phyloP scores from a whole-genome alignment of 2,888 invertebrate species.

The Rhopalosiphum nymphaeae region DNA sequence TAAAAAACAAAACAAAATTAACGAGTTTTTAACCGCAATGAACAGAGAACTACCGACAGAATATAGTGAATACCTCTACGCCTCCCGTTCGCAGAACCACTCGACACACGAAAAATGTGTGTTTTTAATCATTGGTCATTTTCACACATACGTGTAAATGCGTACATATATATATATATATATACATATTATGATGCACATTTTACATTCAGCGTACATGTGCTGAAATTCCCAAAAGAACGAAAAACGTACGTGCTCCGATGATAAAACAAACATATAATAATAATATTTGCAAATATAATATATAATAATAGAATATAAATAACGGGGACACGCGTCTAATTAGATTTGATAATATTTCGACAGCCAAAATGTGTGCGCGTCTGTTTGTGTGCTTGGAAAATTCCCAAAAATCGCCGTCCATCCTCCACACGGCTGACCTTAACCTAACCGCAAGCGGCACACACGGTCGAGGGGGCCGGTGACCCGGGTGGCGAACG shows the following conservation, averaged over 20 bases:
- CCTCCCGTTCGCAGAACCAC: neutral
- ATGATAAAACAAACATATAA: slow-evolving; percentile 43
- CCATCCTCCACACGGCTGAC: neutral
- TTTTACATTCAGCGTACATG: slow-evolving; percentile 8
- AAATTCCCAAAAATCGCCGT: slow-evolving; percentile 29
- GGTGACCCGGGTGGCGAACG: slow-evolving; percentile 5
- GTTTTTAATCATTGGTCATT: slow-evolving; percentile 15
- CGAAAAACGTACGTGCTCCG: slow-evolving; percentile 49
- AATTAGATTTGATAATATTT: slow-evolving; percentile 49
- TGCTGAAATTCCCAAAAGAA: slow-evolving; percentile 60
- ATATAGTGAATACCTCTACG: neutral
- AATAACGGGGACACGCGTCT: neutral
- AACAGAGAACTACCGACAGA: neutral
- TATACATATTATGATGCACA: neutral
- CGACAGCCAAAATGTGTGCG: neutral
- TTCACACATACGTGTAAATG: neutral
- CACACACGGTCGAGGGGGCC: neutral
- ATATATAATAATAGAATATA: slow-evolving; percentile 1
- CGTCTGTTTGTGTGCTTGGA: neutral
- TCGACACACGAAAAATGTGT: neutral
- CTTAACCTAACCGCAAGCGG: neutral
- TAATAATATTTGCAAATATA: slow-evolving; percentile 12
- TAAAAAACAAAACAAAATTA: slow-evolving; percentile 23
- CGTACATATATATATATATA: neutral
- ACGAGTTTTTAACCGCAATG: slow-evolving; percentile 25